Percentiles rank a stretch among this genome's conserved stretches.
phyloP scores from a whole-genome alignment of 2,797 vertebrate species.

The Glyptemys insculpta region DNA sequence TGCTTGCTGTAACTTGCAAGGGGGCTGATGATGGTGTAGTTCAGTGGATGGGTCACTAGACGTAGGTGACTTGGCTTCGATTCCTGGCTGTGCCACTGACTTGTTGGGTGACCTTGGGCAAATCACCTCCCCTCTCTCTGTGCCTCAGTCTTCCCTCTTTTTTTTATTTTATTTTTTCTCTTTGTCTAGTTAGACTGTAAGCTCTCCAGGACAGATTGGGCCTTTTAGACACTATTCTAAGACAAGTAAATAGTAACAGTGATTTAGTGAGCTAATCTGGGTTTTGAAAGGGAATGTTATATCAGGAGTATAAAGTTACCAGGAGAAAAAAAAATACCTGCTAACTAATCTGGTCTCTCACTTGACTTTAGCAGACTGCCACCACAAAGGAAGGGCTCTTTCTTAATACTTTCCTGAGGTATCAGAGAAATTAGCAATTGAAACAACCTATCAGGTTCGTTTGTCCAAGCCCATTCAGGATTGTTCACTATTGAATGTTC shows the following conservation, averaged over 20 bases:
- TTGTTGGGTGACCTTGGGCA: neutral
- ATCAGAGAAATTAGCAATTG: conserved; percentile 25
- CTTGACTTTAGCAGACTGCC: conserved; percentile 74
- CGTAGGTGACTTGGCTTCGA: accelerated
- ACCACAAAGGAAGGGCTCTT: conserved; percentile 63
- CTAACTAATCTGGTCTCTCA: conserved; percentile 73
- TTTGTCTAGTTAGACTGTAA: accelerated
- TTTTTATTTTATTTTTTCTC: accelerated
- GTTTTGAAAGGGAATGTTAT: conserved; percentile 77
- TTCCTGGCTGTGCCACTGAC: accelerated
- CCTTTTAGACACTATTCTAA: conserved; percentile 43
- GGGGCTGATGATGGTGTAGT: neutral
- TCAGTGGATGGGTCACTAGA: accelerated
- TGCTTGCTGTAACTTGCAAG: neutral
- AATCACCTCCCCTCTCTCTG: neutral
- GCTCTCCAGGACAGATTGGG: neutral
- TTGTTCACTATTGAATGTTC: accelerated
- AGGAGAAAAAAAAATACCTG: conserved; percentile 66
- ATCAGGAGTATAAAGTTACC: conserved; percentile 75
- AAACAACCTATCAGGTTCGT: accelerated
- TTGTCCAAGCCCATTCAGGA: neutral
- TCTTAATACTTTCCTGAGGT: conserved; percentile 62
- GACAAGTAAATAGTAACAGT: conserved; percentile 56
- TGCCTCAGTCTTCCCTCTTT: neutral
- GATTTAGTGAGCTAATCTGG: conserved; percentile 75